Base-by-base conservation (phyloP, 2,888 invertebrate species). In the Augiades crinisus region DNA sequence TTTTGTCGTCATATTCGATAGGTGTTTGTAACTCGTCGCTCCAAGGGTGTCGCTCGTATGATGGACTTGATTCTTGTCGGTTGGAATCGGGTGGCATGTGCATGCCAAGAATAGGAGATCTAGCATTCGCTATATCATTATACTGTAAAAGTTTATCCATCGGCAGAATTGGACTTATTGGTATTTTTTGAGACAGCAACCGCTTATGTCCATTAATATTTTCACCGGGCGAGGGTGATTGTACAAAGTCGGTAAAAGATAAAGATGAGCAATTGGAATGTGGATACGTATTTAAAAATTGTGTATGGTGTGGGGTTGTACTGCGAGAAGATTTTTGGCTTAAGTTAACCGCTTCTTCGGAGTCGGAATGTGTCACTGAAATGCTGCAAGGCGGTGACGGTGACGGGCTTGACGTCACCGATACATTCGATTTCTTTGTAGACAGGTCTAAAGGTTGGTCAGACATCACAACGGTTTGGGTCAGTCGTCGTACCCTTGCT, bases 391-490 rank as follows among this genome's bases (percentile, higher is more conserved):
- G 77, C 0, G 94, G 94, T 10, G 94, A 94, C 50, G 91, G 91
- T 13, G 91, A 83, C 10, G 92, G 93, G 58, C 92, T 92, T 5
- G 92, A 92, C 50, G 91, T 90, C 46, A 87, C 78, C 1, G 91
- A 91, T 12, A 74, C 71, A 53, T 78, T 87, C 3, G 92, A 93
- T 64, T 94, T 95, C 70, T 96, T 97, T 3, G 96, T 93, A 2
- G 97, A 97, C 62, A 99, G 91, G 82, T 99, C 98, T 51, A 99
- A 85, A 0, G 99, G 98, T 73, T 97, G 95, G 67, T 97, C 96
- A 2, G 84, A 74, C 37, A 74, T 67, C 1, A 77, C 68, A 17
- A 77, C 60, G 3, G 71, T 71, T 57, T 82, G 90, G 27, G 90
- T 91, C 81, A 92, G 78, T 62, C 96, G 92, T 38, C 97, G 92